A percentile compares a stretch with the other conserved stretches of the same genome.
phyloP scores from a whole-genome alignment of 2,797 vertebrate species.

The Enteromius argenteus region DNA sequence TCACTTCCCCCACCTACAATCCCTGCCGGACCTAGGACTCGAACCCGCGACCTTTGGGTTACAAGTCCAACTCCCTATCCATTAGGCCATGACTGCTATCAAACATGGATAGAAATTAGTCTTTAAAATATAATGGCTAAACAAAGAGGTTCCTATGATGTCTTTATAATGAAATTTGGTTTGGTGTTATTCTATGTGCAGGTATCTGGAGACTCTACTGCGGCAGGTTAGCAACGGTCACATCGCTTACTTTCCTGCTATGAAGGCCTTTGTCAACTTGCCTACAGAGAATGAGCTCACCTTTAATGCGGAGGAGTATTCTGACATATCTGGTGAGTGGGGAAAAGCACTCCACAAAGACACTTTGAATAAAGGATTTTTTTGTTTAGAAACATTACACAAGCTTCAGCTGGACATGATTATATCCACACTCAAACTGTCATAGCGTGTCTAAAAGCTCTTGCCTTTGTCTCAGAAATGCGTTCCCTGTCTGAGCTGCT shows the following conservation, averaged over 20 bases:
- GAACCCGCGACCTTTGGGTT: too few species aligned
- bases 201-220: constrained; percentile 98
- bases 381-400: background rate
- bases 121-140: background rate
- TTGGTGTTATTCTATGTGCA: constrained; percentile 59
- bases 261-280: constrained; percentile 99
- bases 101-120: background rate
- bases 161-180: constrained; percentile 1
- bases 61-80: too few species aligned
- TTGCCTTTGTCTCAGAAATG: constrained; percentile 84
- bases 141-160: background rate
- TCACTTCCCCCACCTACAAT: too few species aligned
- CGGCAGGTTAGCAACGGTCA: constrained; percentile 98
- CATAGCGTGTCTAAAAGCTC: background rate
- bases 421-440: background rate
- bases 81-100: too few species aligned
- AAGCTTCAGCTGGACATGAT: constrained; percentile 1
- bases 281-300: constrained; percentile 98
- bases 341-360: background rate
- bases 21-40: too few species aligned
- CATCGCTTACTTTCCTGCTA: constrained; percentile 98
- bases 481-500: constrained; percentile 93
- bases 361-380: constrained; percentile 1
- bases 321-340: constrained; percentile 93
- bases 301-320: constrained; percentile 98